Base-by-base conservation (phyloP, 2,113 vertebrate genomes). In the Hassar affinis region DNA sequence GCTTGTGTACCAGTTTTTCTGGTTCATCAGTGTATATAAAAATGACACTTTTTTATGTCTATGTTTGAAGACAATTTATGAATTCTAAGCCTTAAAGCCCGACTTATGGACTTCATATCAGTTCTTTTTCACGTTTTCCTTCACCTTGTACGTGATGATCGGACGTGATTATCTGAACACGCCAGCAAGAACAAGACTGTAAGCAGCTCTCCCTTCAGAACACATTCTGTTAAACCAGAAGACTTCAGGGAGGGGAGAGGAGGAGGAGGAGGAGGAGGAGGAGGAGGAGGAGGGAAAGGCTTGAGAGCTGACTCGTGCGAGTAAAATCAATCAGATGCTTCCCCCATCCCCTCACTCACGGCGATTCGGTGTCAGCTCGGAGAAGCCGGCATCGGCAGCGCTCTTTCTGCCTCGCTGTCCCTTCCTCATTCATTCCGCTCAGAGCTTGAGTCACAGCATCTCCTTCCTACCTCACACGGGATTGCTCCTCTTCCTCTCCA, bases 391-490 rank as follows among this genome's bases (percentile, higher is more conserved):
- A 62, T 84, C 57, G 83, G 77, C 38, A 42, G 38, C 77, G 47
- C 83, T 83, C 59, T 80, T 27, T 84, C 81, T 80, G 86, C 79
- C 78, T 79, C 85, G 66, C 87, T 80, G 84, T 83, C 86, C 51
- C 85, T 90, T 90, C 76, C 61, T 83, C 85, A 85, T 83, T 85
- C 85, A 83, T 85, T 88, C 80, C n/a, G 57, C 83, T 45, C 78
- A 88, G 89, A 89, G 90, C 91, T 82, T 79, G 80, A 90, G 90
- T 83, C 80, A 87, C 86, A 88, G 86, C 90, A 87, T 76, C 35
- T 77, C 69, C 64, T 72, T 47, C 22, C n/a, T 33, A 52, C 27
- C 49, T 52, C 42, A 52, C 10, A 35, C 81, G n/a, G 51, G 35
- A 80, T 80, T 80, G 38, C 57, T 86, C 45, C 75, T 27, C 80